phyloP scores from a whole-genome alignment of 2,888 invertebrate genomes.

The Oegoconia quadripuncta region DNA sequence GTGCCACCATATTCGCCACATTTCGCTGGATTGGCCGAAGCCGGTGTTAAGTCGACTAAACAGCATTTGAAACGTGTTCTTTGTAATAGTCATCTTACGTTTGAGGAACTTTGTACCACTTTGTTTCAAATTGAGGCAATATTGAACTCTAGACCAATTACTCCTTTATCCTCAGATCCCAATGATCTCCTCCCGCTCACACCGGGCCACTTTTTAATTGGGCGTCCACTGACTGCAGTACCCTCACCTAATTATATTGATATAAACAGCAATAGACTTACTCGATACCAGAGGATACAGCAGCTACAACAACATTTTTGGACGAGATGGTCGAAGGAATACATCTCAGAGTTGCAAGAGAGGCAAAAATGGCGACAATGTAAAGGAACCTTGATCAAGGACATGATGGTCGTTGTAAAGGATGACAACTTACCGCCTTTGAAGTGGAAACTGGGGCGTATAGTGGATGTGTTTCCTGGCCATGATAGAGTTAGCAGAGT shows the following conservation, averaged over 20 bases:
- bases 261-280: neutral
- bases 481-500: neutral
- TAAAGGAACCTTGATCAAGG: slow-evolving; percentile 1
- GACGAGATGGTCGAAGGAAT: slow-evolving; percentile 13
- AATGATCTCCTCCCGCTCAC: slow-evolving; percentile 13
- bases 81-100: slow-evolving; percentile 18
- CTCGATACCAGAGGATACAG: slow-evolving; percentile 10
- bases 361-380: slow-evolving; percentile 13
- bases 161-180: slow-evolving; percentile 15
- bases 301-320: slow-evolving; percentile 11
- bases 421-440: slow-evolving; percentile 7
- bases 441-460: slow-evolving; percentile 8
- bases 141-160: slow-evolving; percentile 19
- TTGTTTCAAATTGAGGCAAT: slow-evolving; percentile 18
- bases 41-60: too few relatives aligned
- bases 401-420: slow-evolving; percentile 9
- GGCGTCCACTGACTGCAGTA: slow-evolving; percentile 12
- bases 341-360: slow-evolving; percentile 15
- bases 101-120: slow-evolving; percentile 15
- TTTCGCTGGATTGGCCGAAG: too few relatives aligned
- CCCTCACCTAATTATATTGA: neutral
- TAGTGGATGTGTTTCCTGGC: neutral
- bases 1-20: slow-evolving; percentile 18
- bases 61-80: too few relatives aligned
- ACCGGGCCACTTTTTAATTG: slow-evolving; percentile 19